Base-by-base conservation (phyloP, 92 coral and sea anemone species). In the Micromussa lordhowensis region DNA sequence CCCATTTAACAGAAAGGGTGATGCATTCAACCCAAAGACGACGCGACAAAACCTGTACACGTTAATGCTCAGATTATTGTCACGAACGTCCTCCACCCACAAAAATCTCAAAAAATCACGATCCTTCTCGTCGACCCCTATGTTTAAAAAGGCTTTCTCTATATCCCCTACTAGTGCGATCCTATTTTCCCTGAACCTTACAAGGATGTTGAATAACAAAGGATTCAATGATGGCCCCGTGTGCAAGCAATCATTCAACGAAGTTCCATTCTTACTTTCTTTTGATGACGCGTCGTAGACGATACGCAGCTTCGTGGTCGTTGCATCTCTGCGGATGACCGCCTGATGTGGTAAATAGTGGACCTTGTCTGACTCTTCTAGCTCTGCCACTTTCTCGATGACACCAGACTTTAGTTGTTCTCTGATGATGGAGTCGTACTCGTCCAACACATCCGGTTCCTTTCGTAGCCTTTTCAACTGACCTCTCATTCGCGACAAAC, bases 41-140 rank as follows among this genome's bases (percentile, higher is more conserved):
- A 91, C 91, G 13, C 94, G 88, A 19, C 85, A 63, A 82, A 93
- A 93, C 34, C 94, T 26, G 70, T 91, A 82, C 44, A 85, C 68
- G 18, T 30, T 44, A 30, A 87, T 12, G 38, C 79, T 68, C 24
- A 35, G 22, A 15, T 82, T 86, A 32, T 72, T 82, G 58, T 70
- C 81, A 44, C 75, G 32, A 26, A 38, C 64, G 73, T 91, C 88
- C 17, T 93, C 92, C n/a, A 77, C 80, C 91, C 91, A 91, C 51
- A 88, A 80, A 31, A 88, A 91, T 30, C 94, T 73, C 38, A 88
- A 74, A 28, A 80, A 78, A 82, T 91, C 92, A 35, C 83, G 68
- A 51, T 91, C 87, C 51, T 69, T 57, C 77, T 61, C 82, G 28
- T 72, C 85, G 18, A 83, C 94, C 34, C 59, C 68, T 31, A 85